Percentiles rank a stretch among this genome's conserved stretches.
These are phyloP conservation scores for Platycnemis pennipes DNA, from an alignment of 2,888 invertebrate genomes.

Conservation along the genomic window DNA sequence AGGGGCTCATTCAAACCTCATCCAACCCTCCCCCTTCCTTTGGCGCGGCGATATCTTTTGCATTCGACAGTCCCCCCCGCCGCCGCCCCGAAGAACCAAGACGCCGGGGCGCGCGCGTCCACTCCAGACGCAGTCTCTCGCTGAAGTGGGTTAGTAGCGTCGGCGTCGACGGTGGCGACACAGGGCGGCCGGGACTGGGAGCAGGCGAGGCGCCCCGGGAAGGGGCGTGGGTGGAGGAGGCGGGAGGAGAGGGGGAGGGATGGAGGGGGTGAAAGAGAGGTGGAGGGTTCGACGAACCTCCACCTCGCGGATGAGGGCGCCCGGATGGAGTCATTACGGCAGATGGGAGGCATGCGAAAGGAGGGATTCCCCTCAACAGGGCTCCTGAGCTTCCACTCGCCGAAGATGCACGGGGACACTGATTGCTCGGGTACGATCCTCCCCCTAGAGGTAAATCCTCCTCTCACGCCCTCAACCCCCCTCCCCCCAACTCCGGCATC, in stretches of 20 bases:
- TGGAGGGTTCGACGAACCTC: conserved; percentile 2
- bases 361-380: neutral
- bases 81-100: neutral
- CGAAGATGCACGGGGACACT: neutral
- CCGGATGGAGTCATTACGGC: neutral
- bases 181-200: neutral
- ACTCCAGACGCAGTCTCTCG: neutral
- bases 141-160: neutral
- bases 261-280: neutral
- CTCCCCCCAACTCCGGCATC: neutral
- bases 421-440: neutral
- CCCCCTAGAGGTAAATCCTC: neutral
- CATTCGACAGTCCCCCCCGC: neutral
- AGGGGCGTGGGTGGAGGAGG: neutral
- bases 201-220: neutral
- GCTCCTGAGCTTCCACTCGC: neutral
- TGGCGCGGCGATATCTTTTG: neutral
- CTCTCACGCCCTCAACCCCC: neutral
- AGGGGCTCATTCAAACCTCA: too few relatives aligned
- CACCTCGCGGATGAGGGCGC: neutral
- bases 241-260: neutral
- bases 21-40: neutral
- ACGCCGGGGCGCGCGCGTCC: neutral
- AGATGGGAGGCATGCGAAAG: neutral
- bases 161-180: neutral